Percentiles rank a stretch among this genome's conserved stretches.
These are phyloP conservation scores for Trichopoda pennipes DNA, from an alignment of 2,888 invertebrate species.

Conservation along the genomic window DNA sequence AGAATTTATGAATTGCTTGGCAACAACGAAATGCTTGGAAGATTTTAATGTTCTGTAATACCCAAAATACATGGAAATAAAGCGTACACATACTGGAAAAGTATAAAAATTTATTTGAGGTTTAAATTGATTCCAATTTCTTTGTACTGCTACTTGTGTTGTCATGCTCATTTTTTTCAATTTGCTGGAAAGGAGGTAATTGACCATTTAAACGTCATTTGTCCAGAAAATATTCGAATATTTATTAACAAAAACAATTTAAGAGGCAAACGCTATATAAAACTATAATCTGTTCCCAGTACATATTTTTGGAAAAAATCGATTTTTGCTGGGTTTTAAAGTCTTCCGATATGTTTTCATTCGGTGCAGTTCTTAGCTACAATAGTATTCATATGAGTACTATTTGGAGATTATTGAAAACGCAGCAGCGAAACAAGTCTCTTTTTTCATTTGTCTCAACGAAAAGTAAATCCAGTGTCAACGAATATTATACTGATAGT, in stretches of 20 bases:
- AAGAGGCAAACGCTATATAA: too few species aligned
- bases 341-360: conserved; percentile 53
- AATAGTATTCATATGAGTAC: conserved; percentile 35
- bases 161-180: too few species aligned
- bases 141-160: too few species aligned
- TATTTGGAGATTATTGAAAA: conserved; percentile 70
- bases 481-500: conserved; percentile 56
- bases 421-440: conserved; percentile 72
- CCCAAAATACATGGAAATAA: too few species aligned
- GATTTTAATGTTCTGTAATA: neutral
- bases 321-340: neutral
- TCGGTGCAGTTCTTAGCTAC: conserved; percentile 50
- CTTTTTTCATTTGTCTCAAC: conserved; percentile 28
- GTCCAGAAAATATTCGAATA: too few species aligned
- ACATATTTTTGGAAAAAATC: neutral
- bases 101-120: too few species aligned
- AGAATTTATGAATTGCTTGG: conserved; percentile 34
- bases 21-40: conserved; percentile 34
- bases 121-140: too few species aligned
- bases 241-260: too few species aligned
- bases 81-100: too few species aligned
- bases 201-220: too few species aligned
- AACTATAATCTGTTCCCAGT: too few species aligned
- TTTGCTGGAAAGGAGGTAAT: too few species aligned
- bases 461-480: conserved; percentile 60